Evolutionary conservation across 2,797 vertebrate species (phyloP), one percentile per base, ranked within the genome.

Genomic region (Eleutherodactylus coqui): DNA sequence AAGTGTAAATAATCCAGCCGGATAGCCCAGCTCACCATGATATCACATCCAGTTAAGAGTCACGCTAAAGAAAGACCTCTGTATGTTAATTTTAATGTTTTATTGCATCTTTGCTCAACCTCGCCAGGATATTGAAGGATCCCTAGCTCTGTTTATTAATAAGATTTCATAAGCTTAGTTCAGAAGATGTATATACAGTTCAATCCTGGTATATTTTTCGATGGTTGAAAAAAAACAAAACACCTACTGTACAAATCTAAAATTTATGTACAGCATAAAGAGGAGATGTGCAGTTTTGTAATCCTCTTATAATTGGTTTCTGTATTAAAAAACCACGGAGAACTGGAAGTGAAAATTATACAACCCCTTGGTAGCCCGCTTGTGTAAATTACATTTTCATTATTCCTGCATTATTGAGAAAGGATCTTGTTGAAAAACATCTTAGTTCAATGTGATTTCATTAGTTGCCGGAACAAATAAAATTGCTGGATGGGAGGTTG

Each of bases 361-460:
- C 8, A 38, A 72, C 24, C 5, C 9, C 69, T 24, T 41, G 9
- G 36, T 24, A 11, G 67, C 21, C 21, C 4, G 38, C 69, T 43
- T 24, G 21, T 41, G 38, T 72, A 72, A 72, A 72, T 70, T n/a
- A 43, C 21, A 41, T 72, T 72, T 72, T 72, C 69, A 24, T n/a
- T 72, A 72, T 41, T 1, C 69, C 21, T 41, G 9, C 21, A 41
- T 72, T 72, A 72, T n/a, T 72, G 21, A 72, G 69, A 43, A 41
- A 72, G 69, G 38, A 41, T 41, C 36, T 13, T 24, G 19, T 24
- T 24, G 38, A n/a, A 41, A 38, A 72, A n/a, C 69, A 14, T 43
- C 24, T 24, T 41, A n/a, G 38, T 43, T 72, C 21, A n/a, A 21
- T 6, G 38, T 41, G 4, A 72, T 70, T 70, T 38, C 34, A 70